Conservation (phyloP, 37 sponge, comb jelly and placozoan genomes). For the Beroe ovata region DNA sequence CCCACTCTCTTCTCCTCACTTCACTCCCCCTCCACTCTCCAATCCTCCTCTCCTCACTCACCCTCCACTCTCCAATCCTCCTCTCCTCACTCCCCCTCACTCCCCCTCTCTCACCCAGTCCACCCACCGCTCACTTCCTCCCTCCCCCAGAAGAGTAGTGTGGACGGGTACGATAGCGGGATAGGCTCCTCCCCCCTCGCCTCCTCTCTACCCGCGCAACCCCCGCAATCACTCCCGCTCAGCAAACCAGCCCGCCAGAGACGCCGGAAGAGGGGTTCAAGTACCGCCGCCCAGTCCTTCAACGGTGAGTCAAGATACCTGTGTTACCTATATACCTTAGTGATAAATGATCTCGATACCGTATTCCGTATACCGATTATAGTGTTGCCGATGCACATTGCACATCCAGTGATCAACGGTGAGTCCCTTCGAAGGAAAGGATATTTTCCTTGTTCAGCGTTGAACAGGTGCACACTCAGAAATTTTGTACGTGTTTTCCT, state of each 20-base stretch:
- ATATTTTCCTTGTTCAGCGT: no score
- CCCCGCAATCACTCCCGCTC: constrained; percentile 40
- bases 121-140: not conserved
- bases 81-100: constrained; percentile 2
- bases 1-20: not conserved
- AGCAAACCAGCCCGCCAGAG: not conserved
- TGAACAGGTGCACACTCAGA: no score
- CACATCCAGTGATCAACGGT: no score
- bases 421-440: no score
- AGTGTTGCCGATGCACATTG: no score
- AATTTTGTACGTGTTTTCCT: no score
- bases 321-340: no score
- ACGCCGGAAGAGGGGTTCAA: constrained; percentile 43
- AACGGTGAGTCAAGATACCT: constrained; percentile 29
- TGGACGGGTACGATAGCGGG: constrained; percentile 59
- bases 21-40: not conserved
- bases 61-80: not conserved
- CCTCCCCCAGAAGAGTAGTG: constrained; percentile 29
- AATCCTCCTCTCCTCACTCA: not conserved
- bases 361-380: no score
- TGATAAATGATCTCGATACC: no score
- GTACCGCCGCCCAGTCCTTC: not conserved
- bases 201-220: not conserved
- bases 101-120: constrained; percentile 1
- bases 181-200: constrained; percentile 24